A percentile compares a stretch with the other conserved stretches of the same genome.
Conservation (phyloP, 2,888 invertebrate genomes). For the Chorisops tibialis region DNA sequence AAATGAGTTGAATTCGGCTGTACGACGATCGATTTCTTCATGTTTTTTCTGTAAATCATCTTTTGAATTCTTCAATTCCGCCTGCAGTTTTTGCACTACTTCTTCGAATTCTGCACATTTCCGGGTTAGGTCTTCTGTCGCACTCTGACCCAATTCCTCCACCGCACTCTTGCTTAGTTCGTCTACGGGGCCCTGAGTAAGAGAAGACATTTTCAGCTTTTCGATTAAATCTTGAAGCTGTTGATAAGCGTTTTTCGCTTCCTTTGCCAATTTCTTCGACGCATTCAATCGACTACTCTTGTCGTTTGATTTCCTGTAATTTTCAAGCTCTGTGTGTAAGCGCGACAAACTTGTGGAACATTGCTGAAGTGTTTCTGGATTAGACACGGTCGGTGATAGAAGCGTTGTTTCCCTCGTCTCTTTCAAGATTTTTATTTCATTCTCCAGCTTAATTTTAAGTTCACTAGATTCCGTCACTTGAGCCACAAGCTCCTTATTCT, state of each 20-base stretch:
- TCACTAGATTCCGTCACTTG: conserved; percentile 37
- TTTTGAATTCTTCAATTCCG: conserved; percentile 53
- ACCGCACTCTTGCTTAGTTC: not conserved
- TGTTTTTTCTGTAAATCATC: conserved; percentile 52
- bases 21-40: conserved; percentile 54
- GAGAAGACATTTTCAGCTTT: conserved; percentile 35
- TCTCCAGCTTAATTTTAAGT: conserved; percentile 29
- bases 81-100: conserved; percentile 53
- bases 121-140: conserved; percentile 37
- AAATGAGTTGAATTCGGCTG: conserved; percentile 47
- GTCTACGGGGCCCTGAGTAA: no score
- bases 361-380: conserved; percentile 30
- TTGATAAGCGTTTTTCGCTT: conserved; percentile 46
- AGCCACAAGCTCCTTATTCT: conserved; percentile 24
- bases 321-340: conserved; percentile 48
- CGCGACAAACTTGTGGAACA: conserved; percentile 45
- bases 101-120: conserved; percentile 50
- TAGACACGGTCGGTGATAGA: not conserved
- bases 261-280: conserved; percentile 49
- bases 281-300: conserved; percentile 47
- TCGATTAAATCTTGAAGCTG: conserved; percentile 45
- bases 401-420: conserved; percentile 5
- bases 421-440: conserved; percentile 29
- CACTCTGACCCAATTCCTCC: not conserved
- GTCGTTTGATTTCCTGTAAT: conserved; percentile 48